Conservation (phyloP, 1,140 invertebrate genomes). For the Megalonaias nervosa region DNA sequence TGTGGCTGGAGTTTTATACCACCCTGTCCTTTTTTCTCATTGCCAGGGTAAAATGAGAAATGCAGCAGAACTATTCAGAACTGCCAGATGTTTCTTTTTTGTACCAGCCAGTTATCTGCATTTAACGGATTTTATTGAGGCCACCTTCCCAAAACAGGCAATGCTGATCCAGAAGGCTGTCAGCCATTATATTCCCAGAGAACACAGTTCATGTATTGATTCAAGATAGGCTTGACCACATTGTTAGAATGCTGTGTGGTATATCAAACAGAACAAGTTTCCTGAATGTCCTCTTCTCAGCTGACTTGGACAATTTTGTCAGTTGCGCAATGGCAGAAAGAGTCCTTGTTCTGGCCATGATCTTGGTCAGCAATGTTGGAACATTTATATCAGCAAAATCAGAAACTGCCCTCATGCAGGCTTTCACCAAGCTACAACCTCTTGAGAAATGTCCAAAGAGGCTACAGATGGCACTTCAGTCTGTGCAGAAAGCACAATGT, state of each 20-base stretch:
- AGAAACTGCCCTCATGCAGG: conserved; percentile 38
- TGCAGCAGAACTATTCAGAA: no score
- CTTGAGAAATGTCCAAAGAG: conserved; percentile 19
- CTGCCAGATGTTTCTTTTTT: conserved; percentile 32
- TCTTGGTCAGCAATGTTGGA: conserved; percentile 48
- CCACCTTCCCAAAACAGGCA: conserved; percentile 26
- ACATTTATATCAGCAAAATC: conserved; percentile 25
- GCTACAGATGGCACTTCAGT: conserved; percentile 15
- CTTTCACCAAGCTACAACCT: conserved; percentile 33
- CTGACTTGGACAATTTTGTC: no score
- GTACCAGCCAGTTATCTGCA: conserved; percentile 42
- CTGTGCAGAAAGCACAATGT: conserved; percentile 32
- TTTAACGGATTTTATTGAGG: conserved; percentile 13
- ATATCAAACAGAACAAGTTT: no score
- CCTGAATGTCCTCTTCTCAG: no score
- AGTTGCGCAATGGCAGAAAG: conserved; percentile 43
- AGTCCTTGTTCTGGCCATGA: conserved; percentile 40
- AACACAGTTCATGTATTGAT: no score
- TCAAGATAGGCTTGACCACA: no score
- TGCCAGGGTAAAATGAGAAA: conserved; percentile 36
- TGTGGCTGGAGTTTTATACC: conserved; percentile 55
- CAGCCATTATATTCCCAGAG: conserved; percentile 8
- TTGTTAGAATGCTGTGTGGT: no score
- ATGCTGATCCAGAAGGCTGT: conserved; percentile 34
- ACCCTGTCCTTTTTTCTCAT: conserved; percentile 38